phyloP scores from a whole-genome alignment of 2,888 invertebrate species.

The Lithodes maja region DNA sequence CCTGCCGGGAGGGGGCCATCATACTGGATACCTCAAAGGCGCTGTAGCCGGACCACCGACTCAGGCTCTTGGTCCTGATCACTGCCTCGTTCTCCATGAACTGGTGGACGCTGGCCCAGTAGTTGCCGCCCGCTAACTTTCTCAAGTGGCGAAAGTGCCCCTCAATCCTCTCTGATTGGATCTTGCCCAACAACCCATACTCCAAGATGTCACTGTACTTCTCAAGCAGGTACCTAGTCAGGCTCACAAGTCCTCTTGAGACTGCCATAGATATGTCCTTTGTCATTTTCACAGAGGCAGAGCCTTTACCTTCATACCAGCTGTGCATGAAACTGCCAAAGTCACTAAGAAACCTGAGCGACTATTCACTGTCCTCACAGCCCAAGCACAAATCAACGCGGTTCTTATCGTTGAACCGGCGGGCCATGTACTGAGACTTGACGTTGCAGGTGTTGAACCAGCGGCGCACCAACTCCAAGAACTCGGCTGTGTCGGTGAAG shows the following conservation, averaged over 20 bases:
- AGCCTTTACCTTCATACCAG: background rate
- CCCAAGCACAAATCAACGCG: too few species aligned
- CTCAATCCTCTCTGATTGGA: constrained; percentile 46
- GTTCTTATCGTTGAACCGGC: background rate
- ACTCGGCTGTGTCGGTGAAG: background rate
- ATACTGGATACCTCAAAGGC: background rate
- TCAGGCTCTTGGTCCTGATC: background rate
- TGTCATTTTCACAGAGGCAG: background rate
- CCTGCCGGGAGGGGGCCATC: background rate
- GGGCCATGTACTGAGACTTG: background rate
- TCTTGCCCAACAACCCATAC: constrained; percentile 30
- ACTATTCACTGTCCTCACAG: background rate
- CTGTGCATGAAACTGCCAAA: background rate
- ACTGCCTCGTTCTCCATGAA: constrained; percentile 32
- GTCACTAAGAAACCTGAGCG: background rate
- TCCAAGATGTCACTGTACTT: background rate
- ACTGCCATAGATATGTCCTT: background rate
- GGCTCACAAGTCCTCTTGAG: background rate
- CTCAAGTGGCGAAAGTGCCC: constrained; percentile 21
- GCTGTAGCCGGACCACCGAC: background rate
- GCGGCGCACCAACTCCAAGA: background rate
- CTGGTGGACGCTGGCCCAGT: constrained; percentile 12
- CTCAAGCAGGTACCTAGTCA: background rate
- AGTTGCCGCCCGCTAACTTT: constrained; percentile 30
- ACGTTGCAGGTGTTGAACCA: background rate